A percentile compares a stretch with the other conserved stretches of the same genome.
Conservation (phyloP, 2,113 vertebrate species). For the Lepidothrix coronata region DNA sequence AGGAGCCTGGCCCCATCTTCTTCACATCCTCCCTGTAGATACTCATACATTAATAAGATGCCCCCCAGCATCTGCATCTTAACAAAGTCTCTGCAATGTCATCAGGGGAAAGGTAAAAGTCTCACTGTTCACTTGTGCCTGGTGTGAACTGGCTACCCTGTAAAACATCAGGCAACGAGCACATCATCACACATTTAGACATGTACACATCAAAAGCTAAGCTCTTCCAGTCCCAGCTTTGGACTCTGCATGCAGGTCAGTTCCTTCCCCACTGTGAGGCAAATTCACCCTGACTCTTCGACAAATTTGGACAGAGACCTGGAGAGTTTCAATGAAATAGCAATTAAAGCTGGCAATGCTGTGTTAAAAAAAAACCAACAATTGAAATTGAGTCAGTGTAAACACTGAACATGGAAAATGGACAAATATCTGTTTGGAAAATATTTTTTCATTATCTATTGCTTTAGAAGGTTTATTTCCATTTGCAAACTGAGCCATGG, state of each 20-base stretch:
- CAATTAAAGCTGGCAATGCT: not conserved
- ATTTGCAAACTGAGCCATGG: not conserved
- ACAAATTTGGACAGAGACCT: not conserved
- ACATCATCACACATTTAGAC: not conserved
- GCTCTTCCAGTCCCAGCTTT: not conserved
- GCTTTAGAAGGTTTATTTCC: not conserved
- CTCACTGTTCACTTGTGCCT: not conserved
- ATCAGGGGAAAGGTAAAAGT: not conserved
- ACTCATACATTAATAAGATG: not conserved
- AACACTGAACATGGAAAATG: not conserved
- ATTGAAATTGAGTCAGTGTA: not conserved
- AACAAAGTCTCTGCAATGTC: not conserved
- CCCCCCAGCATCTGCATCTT: not conserved
- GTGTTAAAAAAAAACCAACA: not conserved
- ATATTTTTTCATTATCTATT: not conserved
- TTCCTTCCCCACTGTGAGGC: not conserved
- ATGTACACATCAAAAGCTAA: not conserved
- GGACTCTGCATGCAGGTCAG: not conserved
- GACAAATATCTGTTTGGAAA: not conserved
- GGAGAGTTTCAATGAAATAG: not conserved
- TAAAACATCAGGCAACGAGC: accelerated
- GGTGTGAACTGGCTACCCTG: not conserved
- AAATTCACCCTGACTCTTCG: not conserved
- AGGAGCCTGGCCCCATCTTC: not conserved
- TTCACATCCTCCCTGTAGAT: not conserved